Conservation (phyloP, 1,140 invertebrate species). For the Polypedilum pembai region DNA sequence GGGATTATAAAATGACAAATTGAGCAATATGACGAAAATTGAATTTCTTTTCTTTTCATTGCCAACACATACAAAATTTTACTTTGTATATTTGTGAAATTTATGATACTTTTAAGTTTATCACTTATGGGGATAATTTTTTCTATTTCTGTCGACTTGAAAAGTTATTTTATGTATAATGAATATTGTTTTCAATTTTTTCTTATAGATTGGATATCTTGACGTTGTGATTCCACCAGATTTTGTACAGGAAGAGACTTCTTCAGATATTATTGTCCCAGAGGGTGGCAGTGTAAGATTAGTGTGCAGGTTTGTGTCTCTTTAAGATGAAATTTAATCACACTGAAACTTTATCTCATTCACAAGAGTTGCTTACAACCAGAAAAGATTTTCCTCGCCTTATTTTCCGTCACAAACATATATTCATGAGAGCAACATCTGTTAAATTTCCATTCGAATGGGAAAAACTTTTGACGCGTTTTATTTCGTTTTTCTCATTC, state of each 20-base stretch:
- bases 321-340: neutral
- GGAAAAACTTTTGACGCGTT: conserved; percentile 25
- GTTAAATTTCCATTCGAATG: conserved; percentile 23
- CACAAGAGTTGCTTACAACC: neutral
- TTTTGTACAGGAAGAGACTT: conserved; percentile 70
- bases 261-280: conserved; percentile 70
- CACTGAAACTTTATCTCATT: neutral
- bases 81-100: neutral
- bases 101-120: conserved; percentile 23
- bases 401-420: conserved; percentile 18
- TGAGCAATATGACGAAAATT: conserved; percentile 25
- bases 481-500: conserved; percentile 24
- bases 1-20: conserved; percentile 20
- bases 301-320: conserved; percentile 46
- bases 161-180: neutral
- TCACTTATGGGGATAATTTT: neutral
- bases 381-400: neutral
- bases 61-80: neutral
- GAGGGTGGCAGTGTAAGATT: conserved; percentile 66
- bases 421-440: conserved; percentile 14
- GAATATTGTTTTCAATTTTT: neutral
- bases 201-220: conserved; percentile 65
- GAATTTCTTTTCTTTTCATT: neutral
- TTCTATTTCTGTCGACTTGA: neutral
- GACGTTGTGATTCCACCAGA: conserved; percentile 80